Base-by-base conservation (phyloP, 2,797 vertebrate genomes). In the Myioborus miniatus region DNA sequence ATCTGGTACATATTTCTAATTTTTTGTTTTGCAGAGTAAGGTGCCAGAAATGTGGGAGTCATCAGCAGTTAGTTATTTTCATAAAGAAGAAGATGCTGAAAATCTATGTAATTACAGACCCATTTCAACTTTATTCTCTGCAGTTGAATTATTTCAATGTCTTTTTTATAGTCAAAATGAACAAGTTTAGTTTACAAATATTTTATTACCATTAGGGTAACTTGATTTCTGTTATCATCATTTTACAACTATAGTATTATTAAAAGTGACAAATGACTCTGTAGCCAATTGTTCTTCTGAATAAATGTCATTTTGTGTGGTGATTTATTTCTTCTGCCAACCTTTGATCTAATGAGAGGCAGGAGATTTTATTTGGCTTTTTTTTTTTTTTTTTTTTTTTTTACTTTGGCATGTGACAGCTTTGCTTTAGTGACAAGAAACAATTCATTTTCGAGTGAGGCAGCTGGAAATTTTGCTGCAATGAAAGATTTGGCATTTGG, bases 161-260 rank as follows among this genome's bases (percentile, higher is more conserved):
- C 88, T 97, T 80, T 95, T 97, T 93, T 96, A 93, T 77, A 91
- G 92, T 91, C 82, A 96, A 95, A 97, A 95, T 95, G 90, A 95
- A 67, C 92, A 95, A 96, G 79, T 97, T 97, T 92, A 88, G 85
- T 97, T 98, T 97, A 98, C 96, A 97, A 97, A 97, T 97, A 97
- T 97, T 97, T 97, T 96, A 97, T 97, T 97, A 91, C 64, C 62
- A 95, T 96, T 95, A 97, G 71, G 69, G 58, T 75, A 97, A 96
- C 94, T 97, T 96, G 92, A 87, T 97, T 96, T 96, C 59, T 47
- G 94, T 97, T 97, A 97, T 96, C 84, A 96, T 96, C 59, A 81
- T 89, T 94, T 97, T 87, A 81, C 87, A 96, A 94, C 93, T 95
- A 44, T 65, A 74, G 83, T 86, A 74, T 95, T 96, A 97, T 97